These are phyloP conservation scores for Gobiocypris rarus DNA, from an alignment of 2,113 vertebrate species.

Conservation along the genomic window DNA sequence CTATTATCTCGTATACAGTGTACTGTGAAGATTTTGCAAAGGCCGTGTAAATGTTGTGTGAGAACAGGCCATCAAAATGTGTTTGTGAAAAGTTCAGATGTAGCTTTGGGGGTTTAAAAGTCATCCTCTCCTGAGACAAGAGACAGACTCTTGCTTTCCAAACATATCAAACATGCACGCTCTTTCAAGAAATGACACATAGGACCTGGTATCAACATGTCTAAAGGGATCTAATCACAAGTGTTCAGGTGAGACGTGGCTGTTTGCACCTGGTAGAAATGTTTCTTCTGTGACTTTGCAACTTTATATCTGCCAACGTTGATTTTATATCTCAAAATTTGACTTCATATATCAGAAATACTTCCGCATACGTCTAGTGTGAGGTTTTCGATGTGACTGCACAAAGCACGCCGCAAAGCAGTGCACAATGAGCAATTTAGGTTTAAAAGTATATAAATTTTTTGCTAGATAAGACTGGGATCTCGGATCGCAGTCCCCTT, in stretches of 20 bases:
- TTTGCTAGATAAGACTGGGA: too few species aligned
- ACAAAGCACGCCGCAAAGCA: too few species aligned
- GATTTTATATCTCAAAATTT: background rate
- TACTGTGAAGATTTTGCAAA: background rate
- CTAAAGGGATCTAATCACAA: background rate
- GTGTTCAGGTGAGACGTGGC: background rate
- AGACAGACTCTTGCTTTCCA: background rate
- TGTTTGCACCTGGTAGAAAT: background rate
- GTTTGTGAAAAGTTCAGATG: slow-evolving; percentile 13
- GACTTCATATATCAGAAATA: background rate
- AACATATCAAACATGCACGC: background rate
- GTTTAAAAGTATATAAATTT: too few species aligned
- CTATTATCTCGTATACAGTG: background rate
- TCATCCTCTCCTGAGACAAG: background rate
- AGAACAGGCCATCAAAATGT: slow-evolving; percentile 12
- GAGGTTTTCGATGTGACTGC: too few species aligned
- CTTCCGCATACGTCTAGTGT: too few species aligned
- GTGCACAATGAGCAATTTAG: too few species aligned
- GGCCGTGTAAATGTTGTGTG: background rate
- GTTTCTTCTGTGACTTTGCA: background rate
- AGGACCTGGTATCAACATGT: background rate
- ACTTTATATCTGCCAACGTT: background rate
- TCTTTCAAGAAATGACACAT: background rate
- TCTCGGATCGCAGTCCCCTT: too few species aligned
- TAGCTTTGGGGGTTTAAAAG: slow-evolving; percentile 12